Evolutionary conservation across 2,797 vertebrate species (phyloP).

Genomic region (Rhabdomys pumilio): DNA sequence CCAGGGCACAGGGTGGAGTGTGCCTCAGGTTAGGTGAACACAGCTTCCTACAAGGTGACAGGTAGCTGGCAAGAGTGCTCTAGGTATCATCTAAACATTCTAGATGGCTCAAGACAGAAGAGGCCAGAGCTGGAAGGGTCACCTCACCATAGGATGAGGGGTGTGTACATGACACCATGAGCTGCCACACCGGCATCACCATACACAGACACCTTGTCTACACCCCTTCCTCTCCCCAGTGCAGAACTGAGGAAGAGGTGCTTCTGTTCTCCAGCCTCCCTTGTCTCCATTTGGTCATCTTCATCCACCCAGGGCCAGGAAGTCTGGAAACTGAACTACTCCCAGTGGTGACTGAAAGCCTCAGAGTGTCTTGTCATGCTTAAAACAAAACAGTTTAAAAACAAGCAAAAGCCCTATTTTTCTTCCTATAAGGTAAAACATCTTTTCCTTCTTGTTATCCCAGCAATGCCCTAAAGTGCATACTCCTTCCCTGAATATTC

Average conservation of each 20-base stretch:
- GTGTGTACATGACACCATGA: neutral
- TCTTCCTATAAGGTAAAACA: slow-evolving; percentile 4
- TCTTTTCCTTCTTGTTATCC: slow-evolving; percentile 7
- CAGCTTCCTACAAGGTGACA: neutral
- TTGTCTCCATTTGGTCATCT: neutral
- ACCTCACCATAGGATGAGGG: neutral
- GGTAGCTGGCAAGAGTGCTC: neutral
- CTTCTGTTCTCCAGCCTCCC: neutral
- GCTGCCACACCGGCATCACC: neutral
- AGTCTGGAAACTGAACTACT: slow-evolving; percentile 24
- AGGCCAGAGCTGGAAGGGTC: slow-evolving; percentile 45
- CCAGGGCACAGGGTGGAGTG: neutral
- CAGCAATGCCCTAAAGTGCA: neutral
- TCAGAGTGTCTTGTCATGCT: slow-evolving; percentile 52
- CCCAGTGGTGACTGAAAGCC: slow-evolving; percentile 35
- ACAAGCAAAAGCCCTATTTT: neutral
- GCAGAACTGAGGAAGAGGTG: neutral
- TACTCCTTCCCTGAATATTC: neutral
- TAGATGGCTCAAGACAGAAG: neutral
- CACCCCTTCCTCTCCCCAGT: neutral
- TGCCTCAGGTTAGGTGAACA: neutral
- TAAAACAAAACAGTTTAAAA: neutral
- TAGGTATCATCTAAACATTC: neutral
- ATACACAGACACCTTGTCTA: neutral
- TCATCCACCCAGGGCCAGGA: slow-evolving; percentile 7